Evolutionary conservation across 2,797 vertebrate genomes (phyloP).

Genomic region (Toxotes lorentzi): DNA sequence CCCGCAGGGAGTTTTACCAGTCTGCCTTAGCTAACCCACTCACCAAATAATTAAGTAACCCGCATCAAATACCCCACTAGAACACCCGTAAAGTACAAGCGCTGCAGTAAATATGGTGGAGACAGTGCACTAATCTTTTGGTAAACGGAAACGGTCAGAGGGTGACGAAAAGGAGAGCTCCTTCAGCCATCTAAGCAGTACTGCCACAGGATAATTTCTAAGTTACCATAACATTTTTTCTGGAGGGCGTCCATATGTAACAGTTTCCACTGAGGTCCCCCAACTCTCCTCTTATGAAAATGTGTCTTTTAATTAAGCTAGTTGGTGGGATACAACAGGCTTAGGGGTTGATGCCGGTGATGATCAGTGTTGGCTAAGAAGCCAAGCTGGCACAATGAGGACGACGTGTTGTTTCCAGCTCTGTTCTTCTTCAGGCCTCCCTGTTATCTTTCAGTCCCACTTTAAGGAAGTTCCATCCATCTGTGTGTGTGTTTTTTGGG

Average conservation of each 20-base stretch:
- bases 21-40: conserved; percentile 37
- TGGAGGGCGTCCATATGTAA: conserved; percentile 24
- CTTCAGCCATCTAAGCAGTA: conserved; percentile 11
- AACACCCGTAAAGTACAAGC: conserved; percentile 16
- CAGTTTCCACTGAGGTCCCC: not conserved
- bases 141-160: conserved; percentile 28
- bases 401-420: conserved; percentile 11
- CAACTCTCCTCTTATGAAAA: conserved; percentile 36
- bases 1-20: conserved; percentile 29
- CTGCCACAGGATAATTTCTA: conserved; percentile 22
- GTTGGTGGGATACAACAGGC: conserved; percentile 19
- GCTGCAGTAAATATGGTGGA: conserved; percentile 25
- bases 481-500: conserved; percentile 15
- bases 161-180: conserved; percentile 26
- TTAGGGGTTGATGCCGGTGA: conserved; percentile 3
- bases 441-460: conserved; percentile 43
- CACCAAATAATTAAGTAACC: conserved; percentile 53
- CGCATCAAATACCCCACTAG: conserved; percentile 14
- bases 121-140: conserved; percentile 31
- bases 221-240: conserved; percentile 11
- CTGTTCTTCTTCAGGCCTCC: conserved; percentile 20
- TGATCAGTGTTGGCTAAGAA: conserved; percentile 34
- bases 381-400: conserved; percentile 14
- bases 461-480: conserved; percentile 52
- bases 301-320: conserved; percentile 57